Conservation (phyloP, 1,140 invertebrate genomes). For the Drosophila yakuba region DNA sequence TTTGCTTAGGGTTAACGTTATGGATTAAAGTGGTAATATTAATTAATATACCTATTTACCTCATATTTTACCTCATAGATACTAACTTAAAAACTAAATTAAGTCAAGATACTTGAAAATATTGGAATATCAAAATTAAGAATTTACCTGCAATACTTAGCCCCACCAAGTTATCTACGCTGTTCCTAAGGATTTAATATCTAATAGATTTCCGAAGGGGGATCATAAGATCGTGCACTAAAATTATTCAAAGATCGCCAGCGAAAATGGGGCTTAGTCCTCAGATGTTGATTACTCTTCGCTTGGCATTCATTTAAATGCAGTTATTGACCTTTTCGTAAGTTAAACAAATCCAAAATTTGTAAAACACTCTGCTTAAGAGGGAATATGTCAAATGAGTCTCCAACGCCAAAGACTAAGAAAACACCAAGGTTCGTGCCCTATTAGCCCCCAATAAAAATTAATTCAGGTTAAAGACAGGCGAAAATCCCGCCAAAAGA, state of each 20-base stretch:
- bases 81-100: too few species aligned
- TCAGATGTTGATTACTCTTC: neutral
- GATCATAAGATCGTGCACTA: too few species aligned
- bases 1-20: neutral
- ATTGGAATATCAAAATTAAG: too few species aligned
- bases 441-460: conserved; percentile 62
- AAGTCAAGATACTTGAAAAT: too few species aligned
- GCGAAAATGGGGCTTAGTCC: conserved; percentile 4
- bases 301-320: neutral
- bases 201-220: too few species aligned
- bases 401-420: conserved; percentile 65
- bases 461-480: conserved; percentile 51
- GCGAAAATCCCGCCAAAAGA: conserved; percentile 39
- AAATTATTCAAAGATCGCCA: neutral
- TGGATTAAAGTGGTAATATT: neutral
- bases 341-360: conserved; percentile 31
- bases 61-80: too few species aligned
- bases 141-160: too few species aligned
- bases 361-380: conserved; percentile 14
- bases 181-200: too few species aligned
- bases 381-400: conserved; percentile 30
- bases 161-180: too few species aligned
- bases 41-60: too few species aligned
- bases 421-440: conserved; percentile 29
- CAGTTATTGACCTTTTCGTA: conserved; percentile 17